Evolutionary conservation across 2,888 invertebrate species (phyloP), one percentile per base, ranked within the genome.

Genomic region (Brachypterus glaber): DNA sequence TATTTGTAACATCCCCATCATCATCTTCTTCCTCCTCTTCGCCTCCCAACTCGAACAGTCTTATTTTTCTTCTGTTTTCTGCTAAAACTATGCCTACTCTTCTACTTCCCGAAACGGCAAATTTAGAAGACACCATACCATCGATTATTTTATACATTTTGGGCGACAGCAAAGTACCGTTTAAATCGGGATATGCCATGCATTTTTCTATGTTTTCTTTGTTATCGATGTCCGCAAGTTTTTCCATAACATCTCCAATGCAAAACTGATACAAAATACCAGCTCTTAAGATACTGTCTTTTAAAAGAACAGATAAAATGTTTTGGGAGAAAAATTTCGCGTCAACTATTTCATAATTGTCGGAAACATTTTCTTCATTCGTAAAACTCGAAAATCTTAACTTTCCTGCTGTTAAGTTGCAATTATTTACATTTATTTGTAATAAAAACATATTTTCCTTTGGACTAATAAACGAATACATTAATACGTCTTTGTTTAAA

Each of bases 1-100:
- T 59, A 26, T 45, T 56, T 2, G 59, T 59, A 49, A 61, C 66
- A 13, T 70, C 70, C 3, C 65, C 76, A 35, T 83, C 83, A 35
- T 83, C 83, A 37, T 90, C 91, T 45, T 93, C 92, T 39, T 88
- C 88, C 39, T 86, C 86, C 15, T 89, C 91, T 57, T 92, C 92
- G 0, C 82, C 84, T 68, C 93, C 93, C 80, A 91, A 91, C 63
- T 93, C 90, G 59, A 87, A 87, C 32, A 92, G 73, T 44, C 88
- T 73, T 29, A 93, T 83, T 61, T 88, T 84, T 41, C 86, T 76
- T 36, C 72, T 70, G 52, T 77, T 86, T 50, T 85, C 82, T 11
- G 87, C 82, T 26, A 92, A 68, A 31, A 93, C 78, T 26, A 91
- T 85, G 5, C 89, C 82, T 5, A 93, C 88, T 66, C 85, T 82